Percentiles rank a stretch among this genome's conserved stretches.
Conservation (phyloP, 1,140 invertebrate species). For the Drosophila watanabei region DNA sequence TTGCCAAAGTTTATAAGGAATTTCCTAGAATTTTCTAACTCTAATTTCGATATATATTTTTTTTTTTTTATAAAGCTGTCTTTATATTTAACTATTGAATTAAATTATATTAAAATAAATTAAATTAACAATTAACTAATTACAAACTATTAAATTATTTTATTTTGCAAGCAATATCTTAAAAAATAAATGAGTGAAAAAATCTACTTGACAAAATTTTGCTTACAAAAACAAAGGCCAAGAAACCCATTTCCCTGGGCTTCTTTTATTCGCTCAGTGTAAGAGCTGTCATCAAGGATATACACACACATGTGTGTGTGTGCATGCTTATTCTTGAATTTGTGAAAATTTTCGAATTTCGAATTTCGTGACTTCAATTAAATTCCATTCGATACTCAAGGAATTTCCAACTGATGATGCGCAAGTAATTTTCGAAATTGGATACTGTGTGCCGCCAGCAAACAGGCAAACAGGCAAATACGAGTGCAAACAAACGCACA, state of each 20-base stretch:
- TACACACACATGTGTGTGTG: neutral
- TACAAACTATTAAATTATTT: neutral
- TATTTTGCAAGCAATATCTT: no score
- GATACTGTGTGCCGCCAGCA: slow-evolving; percentile 78
- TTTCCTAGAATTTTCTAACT: no score
- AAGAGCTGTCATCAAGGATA: neutral
- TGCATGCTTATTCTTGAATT: slow-evolving; percentile 65
- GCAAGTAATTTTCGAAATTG: slow-evolving; percentile 84
- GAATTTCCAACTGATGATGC: slow-evolving; percentile 81
- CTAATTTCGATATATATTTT: no score
- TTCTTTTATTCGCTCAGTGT: neutral
- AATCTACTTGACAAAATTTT: neutral
- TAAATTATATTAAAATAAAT: no score
- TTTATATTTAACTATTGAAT: no score
- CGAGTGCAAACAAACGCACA: slow-evolving; percentile 48
- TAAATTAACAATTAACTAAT: no score
- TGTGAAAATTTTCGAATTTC: slow-evolving; percentile 59
- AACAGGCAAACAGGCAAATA: slow-evolving; percentile 72
- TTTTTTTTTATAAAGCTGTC: no score
- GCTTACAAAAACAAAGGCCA: neutral
- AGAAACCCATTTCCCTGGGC: neutral
- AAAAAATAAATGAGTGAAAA: neutral
- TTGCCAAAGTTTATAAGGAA: no score
- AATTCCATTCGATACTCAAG: slow-evolving; percentile 85
- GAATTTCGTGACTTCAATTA: slow-evolving; percentile 79